Evolutionary conservation across 2,113 vertebrate species (phyloP), one percentile per base, ranked within the genome.

Genomic region (Gnathonemus longibarbis): DNA sequence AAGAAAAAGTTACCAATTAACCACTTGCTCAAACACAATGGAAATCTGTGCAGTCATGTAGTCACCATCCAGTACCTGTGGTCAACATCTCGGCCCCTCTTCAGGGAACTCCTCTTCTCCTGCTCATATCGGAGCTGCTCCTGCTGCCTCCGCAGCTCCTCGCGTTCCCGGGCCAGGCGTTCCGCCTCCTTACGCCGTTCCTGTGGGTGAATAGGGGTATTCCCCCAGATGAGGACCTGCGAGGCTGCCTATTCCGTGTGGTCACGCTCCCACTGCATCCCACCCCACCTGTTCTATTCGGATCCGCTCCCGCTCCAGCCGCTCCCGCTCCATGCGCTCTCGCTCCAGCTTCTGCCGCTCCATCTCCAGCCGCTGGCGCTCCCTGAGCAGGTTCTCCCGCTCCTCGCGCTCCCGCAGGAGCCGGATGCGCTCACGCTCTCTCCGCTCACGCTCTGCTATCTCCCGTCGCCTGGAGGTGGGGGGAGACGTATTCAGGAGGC

Each of bases 121-220:
- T 99, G 99, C 77, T 99, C 99, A 0, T 97, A 99, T 0, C 98
- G 98, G n/a, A 99, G 97, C 58, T 99, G 98, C 90, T 99, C 98
- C 91, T 99, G 98, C 48, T 99, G 98, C 24, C 99, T 94, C 48
- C 98, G 95, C 1, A 99, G 96, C 9, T 98, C 98, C 91, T 99
- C 98, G 5, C 98, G 95, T 90, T 99, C 98, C 0, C 98, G 96
- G 1, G 96, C 98, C 90, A 99, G 97, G 13, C 98, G 97, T 86
- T 99, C 98, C 0, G 98, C 98, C 93, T 99, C 99, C 92, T 98
- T 99, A 1, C 98, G 97, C 0, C 98, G 96, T 77, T 99, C 98
- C 98, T 99, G 91, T 31, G 7, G 19, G 24, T 5, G 21, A 27
- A 31, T 21, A 21, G 87, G 0, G 24, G 35, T 2, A 5, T 21